phyloP scores from a whole-genome alignment of 2,797 vertebrate genomes.

The Sebastes goodei region DNA sequence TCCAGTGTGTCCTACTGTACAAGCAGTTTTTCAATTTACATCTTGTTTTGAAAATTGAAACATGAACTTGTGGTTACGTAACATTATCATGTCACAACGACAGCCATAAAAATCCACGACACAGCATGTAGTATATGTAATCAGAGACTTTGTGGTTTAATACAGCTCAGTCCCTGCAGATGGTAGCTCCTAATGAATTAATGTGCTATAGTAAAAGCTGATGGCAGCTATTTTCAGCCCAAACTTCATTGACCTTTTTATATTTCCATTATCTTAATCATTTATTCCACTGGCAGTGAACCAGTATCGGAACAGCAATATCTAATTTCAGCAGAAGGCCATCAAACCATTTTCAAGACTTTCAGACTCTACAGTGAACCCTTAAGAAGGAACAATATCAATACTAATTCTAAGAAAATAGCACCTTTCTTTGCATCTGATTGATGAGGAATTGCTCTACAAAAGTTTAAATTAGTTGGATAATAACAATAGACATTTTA shows the following conservation, averaged over 20 bases:
- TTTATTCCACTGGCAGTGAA: conserved; percentile 1
- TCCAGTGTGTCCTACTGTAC: conserved; percentile 7
- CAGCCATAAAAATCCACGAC: neutral
- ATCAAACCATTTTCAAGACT: neutral
- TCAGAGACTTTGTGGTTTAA: neutral
- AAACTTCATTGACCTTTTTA: neutral
- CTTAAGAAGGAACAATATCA: neutral
- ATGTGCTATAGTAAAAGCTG: neutral
- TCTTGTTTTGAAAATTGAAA: neutral
- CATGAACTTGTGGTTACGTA: neutral
- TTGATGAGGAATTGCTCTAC: neutral
- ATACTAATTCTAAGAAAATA: neutral
- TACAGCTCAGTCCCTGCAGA: neutral
- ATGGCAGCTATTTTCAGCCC: neutral
- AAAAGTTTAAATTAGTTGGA: neutral
- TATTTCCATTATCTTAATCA: neutral
- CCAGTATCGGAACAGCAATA: neutral
- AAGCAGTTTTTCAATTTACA: neutral
- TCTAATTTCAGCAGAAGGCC: neutral
- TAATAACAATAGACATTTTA: neutral
- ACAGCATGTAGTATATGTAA: neutral
- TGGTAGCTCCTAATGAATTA: neutral
- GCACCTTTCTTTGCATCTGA: neutral
- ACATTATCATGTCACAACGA: neutral
- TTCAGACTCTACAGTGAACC: neutral